These are phyloP conservation scores for Cryptus armator DNA, from an alignment of 2,888 invertebrate genomes.

Conservation along the genomic window DNA sequence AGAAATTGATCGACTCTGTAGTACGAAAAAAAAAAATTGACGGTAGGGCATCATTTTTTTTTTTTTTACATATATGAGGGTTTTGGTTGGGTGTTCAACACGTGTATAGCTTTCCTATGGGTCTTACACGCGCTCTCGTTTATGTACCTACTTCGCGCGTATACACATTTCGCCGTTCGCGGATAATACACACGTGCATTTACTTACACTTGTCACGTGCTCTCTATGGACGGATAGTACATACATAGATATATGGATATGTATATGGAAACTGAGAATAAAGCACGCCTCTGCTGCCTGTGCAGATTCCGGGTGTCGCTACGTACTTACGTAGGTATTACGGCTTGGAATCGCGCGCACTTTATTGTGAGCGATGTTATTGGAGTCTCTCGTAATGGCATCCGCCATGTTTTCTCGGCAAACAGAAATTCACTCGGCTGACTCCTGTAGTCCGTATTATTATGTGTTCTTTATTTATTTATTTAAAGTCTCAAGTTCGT, in stretches of 20 bases:
- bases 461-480: background rate
- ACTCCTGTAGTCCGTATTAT: background rate
- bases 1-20: constrained; percentile 3
- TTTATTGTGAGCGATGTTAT: constrained; percentile 80
- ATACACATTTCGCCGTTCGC: constrained; percentile 39
- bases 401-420: constrained; percentile 73
- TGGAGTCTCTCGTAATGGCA: constrained; percentile 76
- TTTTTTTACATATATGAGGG: background rate
- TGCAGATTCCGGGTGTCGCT: constrained; percentile 55
- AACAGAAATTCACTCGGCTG: constrained; percentile 70
- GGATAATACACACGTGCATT: constrained; percentile 56
- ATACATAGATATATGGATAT: constrained; percentile 17
- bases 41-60: background rate
- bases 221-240: constrained; percentile 15
- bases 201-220: constrained; percentile 1
- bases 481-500: background rate
- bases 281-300: constrained; percentile 27
- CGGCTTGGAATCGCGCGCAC: constrained; percentile 69
- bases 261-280: constrained; percentile 30
- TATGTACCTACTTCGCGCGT: constrained; percentile 27
- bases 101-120: constrained; percentile 21
- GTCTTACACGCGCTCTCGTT: constrained; percentile 34
- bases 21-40: constrained; percentile 36
- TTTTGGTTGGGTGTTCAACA: constrained; percentile 11
- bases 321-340: constrained; percentile 67